Evolutionary conservation across 2,888 invertebrate species (phyloP).

Genomic region (Podabrus alpinus): DNA sequence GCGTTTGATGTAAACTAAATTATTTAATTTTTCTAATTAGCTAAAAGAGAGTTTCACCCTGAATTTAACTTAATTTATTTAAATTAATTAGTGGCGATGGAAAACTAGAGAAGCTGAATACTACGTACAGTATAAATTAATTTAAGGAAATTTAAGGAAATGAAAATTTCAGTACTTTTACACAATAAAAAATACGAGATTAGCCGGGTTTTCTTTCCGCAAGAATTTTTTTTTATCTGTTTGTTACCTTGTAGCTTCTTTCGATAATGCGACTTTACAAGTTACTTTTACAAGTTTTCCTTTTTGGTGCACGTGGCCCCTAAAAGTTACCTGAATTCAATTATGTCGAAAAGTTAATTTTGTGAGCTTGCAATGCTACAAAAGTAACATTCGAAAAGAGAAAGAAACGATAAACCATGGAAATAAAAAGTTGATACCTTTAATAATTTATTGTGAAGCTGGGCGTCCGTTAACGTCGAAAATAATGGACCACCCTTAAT

Average conservation of each 20-base stretch:
- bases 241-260: not conserved
- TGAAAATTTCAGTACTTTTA: not conserved
- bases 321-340: not conserved
- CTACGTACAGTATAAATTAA: no score
- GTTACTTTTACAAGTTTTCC: no score
- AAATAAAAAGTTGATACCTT: not conserved
- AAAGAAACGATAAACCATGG: not conserved
- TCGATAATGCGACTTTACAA: no score
- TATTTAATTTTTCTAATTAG: not conserved
- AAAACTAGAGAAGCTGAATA: not conserved
- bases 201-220: no score
- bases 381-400: not conserved
- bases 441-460: conserved; percentile 1
- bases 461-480: not conserved
- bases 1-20: not conserved
- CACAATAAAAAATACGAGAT: no score
- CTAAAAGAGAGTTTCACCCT: not conserved
- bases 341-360: not conserved
- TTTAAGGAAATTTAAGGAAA: not conserved
- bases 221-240: not conserved
- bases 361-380: not conserved
- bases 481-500: conserved; percentile 28
- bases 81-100: not conserved
- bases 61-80: not conserved
- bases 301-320: not conserved